Evolutionary conservation across 2,888 invertebrate genomes (phyloP), one percentile per base, ranked within the genome.

Genomic region (Pyrgus malvae): DNA sequence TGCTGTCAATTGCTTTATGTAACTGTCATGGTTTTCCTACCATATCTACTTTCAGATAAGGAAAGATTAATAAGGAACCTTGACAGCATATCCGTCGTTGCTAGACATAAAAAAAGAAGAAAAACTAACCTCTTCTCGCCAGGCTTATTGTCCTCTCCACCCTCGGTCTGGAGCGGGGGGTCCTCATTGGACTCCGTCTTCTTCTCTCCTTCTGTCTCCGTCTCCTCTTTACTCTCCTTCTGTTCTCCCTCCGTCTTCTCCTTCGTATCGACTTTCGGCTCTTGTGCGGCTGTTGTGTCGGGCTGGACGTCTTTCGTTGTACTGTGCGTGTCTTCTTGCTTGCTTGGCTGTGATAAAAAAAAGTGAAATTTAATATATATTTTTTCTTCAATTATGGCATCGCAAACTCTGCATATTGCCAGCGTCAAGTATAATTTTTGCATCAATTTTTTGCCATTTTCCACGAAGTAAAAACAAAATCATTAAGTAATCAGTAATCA

Each of bases 111-210:
- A 23, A 23, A 23, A 6, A 23, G 6, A 23, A 23, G 23, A 23
- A 4, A 3, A 67, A 66, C 74, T 68, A 9, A 89, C 89, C 84
- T 74, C 71, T 87, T 89, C 65, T 89, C 89, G 0, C 81, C 83
- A 0, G 83, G 76, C 40, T 80, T 53, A 5, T 3, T 86, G 1
- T 88, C 89, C 0, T 85, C 84, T 0, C 42, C 59, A 0, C 61
- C 66, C 55, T 87, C 87, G 0, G 75, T 66, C 60, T 88, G 89
- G 7, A 87, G 64, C 2, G 89, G 88, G 0, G 88, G 88, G 33
- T 87, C 88, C 0, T 89, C 88, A 16, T 72, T 77, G 6, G 77
- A 63, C 1, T 84, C 77, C 7, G 27, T 44, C 9, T 40, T 53
- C 19, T 55, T 55, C 17, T 38, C 44, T 11, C 25, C 6, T 17